Evolutionary conservation across 2,113 vertebrate genomes (phyloP), one percentile per base, ranked within the genome.

Genomic region (Pandion haliaetus): DNA sequence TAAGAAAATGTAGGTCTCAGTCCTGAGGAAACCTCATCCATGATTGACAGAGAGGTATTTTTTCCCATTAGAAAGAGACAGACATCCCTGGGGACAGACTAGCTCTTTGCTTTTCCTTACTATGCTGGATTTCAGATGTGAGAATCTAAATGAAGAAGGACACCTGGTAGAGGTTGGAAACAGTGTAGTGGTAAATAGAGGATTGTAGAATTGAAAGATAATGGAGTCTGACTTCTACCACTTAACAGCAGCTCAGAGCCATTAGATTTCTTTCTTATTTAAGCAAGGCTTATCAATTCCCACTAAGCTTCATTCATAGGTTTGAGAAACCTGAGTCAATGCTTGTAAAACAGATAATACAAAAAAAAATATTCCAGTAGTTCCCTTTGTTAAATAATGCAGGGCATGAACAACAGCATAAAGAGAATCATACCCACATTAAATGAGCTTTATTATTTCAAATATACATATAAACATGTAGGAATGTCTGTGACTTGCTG

Each of bases 221-320:
- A 95, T 42, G 91, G 87, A 82, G n/a, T 89, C 66, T 95, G 82
- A 96, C 70, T 95, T 93, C 74, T 82, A 88, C 23, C 42, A 76
- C 24, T 15, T 54, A 95, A 92, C 5, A 90, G 61, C 44, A 87
- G 88, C 77, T 73, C 29, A 47, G 3, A 42, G 80, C 17, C 34
- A 70, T 47, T 65, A 91, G 16, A 5, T 59, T 89, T 95, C 74
- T 52, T 70, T 93, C 61, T 94, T 95, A 76, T 54, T 90, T 90
- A 92, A 88, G 72, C 61, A 90, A 69, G 55, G 40, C 18, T 91
- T 95, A 83, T 78, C 73, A 89, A 17, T 95, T 97, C 66, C 79
- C 42, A 81, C 62, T 90, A 89, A 96, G 57, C 17, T 67, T 80
- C 44, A 55, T 76, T 93, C 78, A 93, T 31, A 95, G 72, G 34